Evolutionary conservation across 2,888 invertebrate genomes (phyloP), one percentile per base, ranked within the genome.

Genomic region (Phortica okadai): DNA sequence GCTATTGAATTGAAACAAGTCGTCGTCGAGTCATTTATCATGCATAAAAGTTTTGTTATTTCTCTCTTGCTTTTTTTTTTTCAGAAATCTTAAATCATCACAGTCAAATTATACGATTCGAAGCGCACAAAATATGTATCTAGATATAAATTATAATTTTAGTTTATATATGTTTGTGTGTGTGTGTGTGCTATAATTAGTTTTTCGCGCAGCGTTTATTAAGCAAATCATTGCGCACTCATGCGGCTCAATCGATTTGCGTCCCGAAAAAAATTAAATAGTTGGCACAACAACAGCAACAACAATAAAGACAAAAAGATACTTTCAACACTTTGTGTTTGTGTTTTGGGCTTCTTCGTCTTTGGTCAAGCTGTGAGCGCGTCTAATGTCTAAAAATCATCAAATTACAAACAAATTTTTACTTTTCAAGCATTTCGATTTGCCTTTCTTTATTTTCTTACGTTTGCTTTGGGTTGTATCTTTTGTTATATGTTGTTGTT

Each of bases 401-500:
- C 45, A 45, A 69, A 69, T 6, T 21, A 64, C 64, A 64, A 21
- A 64, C 64, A 64, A 25, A 25, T 25, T 41, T 14, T 33, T 64
- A 8, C 10, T 5, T 33, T 64, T 64, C 14, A 64, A 64, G 64
- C 41, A 8, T 6, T 50, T 50, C 50, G 50, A 50, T 50, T 50
- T 50, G 50, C 50, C 50, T 50, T 64, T 64, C 21, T 66, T 42
- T 16, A 0, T 69, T 50, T 50, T 16, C n/a, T 1, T 69, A 45
- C 11, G 21, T 8, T 59, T 59, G 21, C 1, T 8, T 56, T 14
- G 4, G 2, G 54, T 66, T 66, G 14, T n/a, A 41, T 42, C 14
- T 42, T 8, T 41, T 66, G 2, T n/a, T n/a, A n/a, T n/a, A n/a
- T 66, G 5, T 42, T 66, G 33, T 80, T 81, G 74, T 56, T 21